A percentile compares a stretch with the other conserved stretches of the same genome.
Conservation (phyloP, 2,113 vertebrate species). For the Tautogolabrus adspersus region DNA sequence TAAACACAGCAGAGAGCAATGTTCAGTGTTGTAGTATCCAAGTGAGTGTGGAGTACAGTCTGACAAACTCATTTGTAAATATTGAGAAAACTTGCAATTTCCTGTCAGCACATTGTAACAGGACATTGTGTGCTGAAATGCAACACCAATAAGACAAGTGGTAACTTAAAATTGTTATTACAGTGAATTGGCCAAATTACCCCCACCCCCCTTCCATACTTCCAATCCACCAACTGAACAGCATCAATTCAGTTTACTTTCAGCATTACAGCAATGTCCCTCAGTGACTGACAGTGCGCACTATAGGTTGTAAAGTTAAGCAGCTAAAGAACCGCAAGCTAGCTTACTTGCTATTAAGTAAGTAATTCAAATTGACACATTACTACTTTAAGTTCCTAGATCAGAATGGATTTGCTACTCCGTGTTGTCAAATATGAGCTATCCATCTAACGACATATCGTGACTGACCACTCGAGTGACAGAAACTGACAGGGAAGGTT, state of each 20-base stretch:
- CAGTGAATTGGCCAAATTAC: not conserved
- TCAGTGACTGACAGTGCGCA: conserved; percentile 36
- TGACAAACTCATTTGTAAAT: no score
- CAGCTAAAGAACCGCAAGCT: conserved; percentile 22
- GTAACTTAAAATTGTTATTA: not conserved
- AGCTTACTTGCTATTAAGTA: conserved; percentile 2
- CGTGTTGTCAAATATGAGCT: not conserved
- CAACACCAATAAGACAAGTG: not conserved
- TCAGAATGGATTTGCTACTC: not conserved
- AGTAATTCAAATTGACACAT: not conserved
- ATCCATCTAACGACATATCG: not conserved
- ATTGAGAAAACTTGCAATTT: conserved; percentile 4
- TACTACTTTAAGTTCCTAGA: not conserved
- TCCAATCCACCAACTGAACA: not conserved
- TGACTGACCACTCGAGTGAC: conserved; percentile 16
- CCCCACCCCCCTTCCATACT: no score
- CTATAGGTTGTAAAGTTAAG: conserved; percentile 29
- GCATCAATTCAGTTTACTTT: not conserved
- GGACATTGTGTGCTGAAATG: not conserved
- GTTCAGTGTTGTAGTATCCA: not conserved
- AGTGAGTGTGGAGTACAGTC: not conserved
- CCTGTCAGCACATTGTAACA: not conserved
- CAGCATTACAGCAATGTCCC: conserved; percentile 1
- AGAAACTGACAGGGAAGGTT: conserved; percentile 20
- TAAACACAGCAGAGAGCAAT: conserved; percentile 1